phyloP scores from a whole-genome alignment of 2,888 invertebrate species.

The Platerodrilus igneus region DNA sequence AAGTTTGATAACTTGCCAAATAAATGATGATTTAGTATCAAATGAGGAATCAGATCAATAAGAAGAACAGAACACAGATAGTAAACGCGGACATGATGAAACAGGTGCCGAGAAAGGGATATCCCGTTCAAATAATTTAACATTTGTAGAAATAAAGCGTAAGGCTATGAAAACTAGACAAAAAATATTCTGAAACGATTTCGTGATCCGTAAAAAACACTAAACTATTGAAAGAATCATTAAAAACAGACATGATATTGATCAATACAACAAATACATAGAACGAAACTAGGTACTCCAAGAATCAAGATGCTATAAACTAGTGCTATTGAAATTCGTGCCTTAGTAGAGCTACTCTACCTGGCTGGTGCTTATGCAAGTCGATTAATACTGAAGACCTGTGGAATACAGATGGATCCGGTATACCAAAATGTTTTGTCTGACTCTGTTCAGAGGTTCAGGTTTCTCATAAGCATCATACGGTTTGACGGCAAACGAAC shows the following conservation, averaged over 20 bases:
- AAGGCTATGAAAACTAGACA: constrained; percentile 2
- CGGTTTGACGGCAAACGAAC: no score
- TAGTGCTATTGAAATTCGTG: constrained; percentile 1
- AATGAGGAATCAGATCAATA: no score
- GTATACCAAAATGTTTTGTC: constrained; percentile 1
- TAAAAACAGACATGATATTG: neutral
- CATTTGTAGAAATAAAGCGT: no score
- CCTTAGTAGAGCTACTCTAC: constrained; percentile 1
- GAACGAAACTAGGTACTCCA: no score
- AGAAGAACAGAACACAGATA: no score
- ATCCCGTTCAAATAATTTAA: no score
- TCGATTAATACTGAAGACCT: constrained; percentile 3
- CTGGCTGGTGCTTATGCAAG: neutral
- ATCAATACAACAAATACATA: no score
- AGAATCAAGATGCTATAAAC: neutral
- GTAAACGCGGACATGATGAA: no score
- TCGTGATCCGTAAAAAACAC: constrained; percentile 1
- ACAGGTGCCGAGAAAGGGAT: no score
- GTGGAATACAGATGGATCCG: constrained; percentile 2
- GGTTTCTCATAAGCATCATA: neutral
- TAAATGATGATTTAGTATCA: no score
- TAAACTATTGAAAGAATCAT: constrained; percentile 5
- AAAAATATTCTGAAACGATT: constrained; percentile 7
- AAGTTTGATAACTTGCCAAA: no score
- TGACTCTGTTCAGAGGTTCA: constrained; percentile 3